phyloP scores from a whole-genome alignment of 2,888 invertebrate genomes.

The Scrobipalpa costella region DNA sequence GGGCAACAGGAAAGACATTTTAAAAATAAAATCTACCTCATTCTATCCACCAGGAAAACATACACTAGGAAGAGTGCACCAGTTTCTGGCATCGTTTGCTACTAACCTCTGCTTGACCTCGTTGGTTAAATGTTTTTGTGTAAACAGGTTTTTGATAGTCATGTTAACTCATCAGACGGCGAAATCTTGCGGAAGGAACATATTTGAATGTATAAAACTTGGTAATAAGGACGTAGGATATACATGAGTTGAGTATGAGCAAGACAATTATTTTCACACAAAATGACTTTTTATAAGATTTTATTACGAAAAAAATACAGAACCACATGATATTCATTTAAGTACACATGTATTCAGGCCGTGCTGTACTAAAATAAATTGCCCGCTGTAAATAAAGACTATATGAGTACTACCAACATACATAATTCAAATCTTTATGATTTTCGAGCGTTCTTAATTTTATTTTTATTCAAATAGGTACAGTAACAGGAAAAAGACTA shows the following conservation, averaged over 20 bases:
- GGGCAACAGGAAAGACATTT: constrained; percentile 2
- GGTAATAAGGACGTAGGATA: not conserved
- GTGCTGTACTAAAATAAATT: not conserved
- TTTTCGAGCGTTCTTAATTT: too few relatives aligned
- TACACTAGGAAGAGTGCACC: constrained; percentile 14
- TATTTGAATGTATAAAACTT: not conserved
- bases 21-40: not conserved
- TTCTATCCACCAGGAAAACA: constrained; percentile 23
- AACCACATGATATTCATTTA: not conserved
- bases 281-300: not conserved
- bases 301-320: not conserved
- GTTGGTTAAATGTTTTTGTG: constrained; percentile 19
- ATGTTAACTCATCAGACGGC: not conserved
- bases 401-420: too few relatives aligned
- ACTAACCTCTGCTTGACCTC: constrained; percentile 19
- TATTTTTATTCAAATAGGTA: too few relatives aligned
- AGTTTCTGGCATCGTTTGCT: constrained; percentile 21
- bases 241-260: not conserved
- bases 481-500: too few relatives aligned
- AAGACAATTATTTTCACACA: not conserved
- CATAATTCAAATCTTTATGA: too few relatives aligned
- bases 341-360: not conserved
- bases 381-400: not conserved
- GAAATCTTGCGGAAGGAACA: constrained; percentile 6
- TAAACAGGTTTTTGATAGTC: constrained; percentile 6